phyloP scores from a whole-genome alignment of 2,797 vertebrate species.

The Apodemus agrarius region DNA sequence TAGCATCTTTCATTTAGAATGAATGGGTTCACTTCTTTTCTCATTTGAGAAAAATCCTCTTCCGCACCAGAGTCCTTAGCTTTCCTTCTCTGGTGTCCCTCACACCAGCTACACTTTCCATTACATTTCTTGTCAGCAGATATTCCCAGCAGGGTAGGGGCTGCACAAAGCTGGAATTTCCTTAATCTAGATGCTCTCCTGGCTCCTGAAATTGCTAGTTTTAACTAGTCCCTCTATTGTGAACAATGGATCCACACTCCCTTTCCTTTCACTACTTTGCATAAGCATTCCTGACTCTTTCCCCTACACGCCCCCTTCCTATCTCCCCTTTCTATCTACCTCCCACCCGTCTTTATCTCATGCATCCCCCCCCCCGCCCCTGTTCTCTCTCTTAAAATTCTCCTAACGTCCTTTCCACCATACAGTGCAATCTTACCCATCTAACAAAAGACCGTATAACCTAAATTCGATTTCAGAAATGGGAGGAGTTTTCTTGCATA shows the following conservation, averaged over 20 bases:
- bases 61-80: background rate
- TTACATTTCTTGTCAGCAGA: conserved; percentile 22
- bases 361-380: too few relatives aligned
- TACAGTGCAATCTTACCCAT: conserved; percentile 5
- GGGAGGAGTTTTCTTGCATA: conserved; percentile 58
- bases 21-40: conserved; percentile 46
- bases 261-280: background rate
- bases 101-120: conserved; percentile 14
- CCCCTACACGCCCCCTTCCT: background rate
- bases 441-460: conserved; percentile 45
- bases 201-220: background rate
- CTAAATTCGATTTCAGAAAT: conserved; percentile 48
- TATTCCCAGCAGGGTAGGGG: background rate
- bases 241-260: background rate
- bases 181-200: background rate
- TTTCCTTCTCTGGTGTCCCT: conserved; percentile 26
- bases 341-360: background rate
- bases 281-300: conserved; percentile 14
- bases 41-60: background rate
- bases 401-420: conserved; percentile 21
- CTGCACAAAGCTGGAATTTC: background rate
- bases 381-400: conserved; percentile 30
- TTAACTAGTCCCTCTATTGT: background rate
- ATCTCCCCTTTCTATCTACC: background rate
- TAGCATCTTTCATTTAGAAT: conserved; percentile 36